Evolutionary conservation across 1,140 invertebrate species (phyloP), one percentile per base, ranked within the genome.

Genomic region (Drosophila sechellia): DNA sequence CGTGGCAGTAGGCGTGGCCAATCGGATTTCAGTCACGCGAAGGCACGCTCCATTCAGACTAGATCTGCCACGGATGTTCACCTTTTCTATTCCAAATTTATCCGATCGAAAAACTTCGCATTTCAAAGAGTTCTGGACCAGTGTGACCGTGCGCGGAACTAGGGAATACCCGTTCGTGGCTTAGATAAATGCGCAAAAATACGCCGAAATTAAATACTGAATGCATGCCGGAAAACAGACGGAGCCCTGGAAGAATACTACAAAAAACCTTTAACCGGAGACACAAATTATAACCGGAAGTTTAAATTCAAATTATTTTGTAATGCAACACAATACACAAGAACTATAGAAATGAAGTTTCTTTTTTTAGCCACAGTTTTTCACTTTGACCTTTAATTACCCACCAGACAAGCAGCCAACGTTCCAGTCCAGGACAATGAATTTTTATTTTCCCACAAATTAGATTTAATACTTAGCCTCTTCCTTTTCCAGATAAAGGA

Each of bases 81-180:
- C 59, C 59, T 63, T 56, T 39, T 59, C 13, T 55, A 11, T 22
- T 37, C 17, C 15, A 20, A 55, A 27, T 60, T 60, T 35, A 60
- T 60, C 58, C 58, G 58, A 60, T 37, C 58, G 58, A 60, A 60
- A 56, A 56, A 56, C 37, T 60, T 60, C 58, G 37, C 58, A 60
- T 60, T 60, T 60, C 34, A 60, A 59, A 60, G 58, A 56, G 50
- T 60, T 59, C 58, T 60, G 34, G 12, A 31, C 31, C 34, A 54
- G 11, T 59, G 57, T 53, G 57, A 54, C 57, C 46, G 57, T 10
- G 4, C 10, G 27, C 13, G 12, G 2, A 48, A 22, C 45, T 12
- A n/a, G 13, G 5, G 5, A 8, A 48, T n/a, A 48, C 25, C 22
- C 22, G 22, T n/a, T 48, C 5, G 45, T n/a, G 22, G 45, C 45